phyloP scores from a whole-genome alignment of 1,140 invertebrate genomes.

The Frieseomelitta varia region DNA sequence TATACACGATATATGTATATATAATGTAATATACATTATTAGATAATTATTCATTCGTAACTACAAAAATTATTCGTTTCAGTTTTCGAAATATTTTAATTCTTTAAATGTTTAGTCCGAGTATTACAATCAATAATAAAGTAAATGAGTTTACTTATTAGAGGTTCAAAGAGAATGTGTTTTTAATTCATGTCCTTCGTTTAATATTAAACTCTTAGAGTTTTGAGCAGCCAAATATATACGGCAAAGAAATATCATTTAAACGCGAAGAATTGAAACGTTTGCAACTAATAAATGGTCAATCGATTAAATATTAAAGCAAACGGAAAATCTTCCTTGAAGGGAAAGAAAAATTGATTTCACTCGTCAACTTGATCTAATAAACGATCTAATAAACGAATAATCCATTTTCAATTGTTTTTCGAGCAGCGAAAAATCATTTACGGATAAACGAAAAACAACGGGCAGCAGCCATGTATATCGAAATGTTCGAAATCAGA shows the following conservation, averaged over 20 bases:
- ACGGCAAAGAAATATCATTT: background rate
- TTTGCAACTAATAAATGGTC: background rate
- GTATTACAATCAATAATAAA: too few relatives aligned
- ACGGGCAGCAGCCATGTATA: background rate
- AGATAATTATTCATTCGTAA: background rate
- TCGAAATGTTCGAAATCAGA: background rate
- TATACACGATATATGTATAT: too few relatives aligned
- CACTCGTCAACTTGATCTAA: background rate
- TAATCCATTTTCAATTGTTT: background rate
- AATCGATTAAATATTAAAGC: background rate
- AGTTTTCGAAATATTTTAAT: background rate
- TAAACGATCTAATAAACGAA: background rate
- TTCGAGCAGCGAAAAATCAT: background rate
- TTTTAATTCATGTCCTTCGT: too few relatives aligned
- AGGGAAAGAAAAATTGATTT: background rate
- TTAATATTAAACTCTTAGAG: too few relatives aligned
- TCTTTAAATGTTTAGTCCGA: too few relatives aligned
- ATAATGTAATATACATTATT: too few relatives aligned
- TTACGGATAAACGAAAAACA: background rate
- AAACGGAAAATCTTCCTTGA: background rate
- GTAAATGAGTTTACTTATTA: too few relatives aligned
- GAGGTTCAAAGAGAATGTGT: too few relatives aligned
- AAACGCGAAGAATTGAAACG: background rate
- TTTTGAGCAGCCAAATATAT: too few relatives aligned
- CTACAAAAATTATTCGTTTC: background rate